phyloP scores from a whole-genome alignment of 2,888 invertebrate species.

The Desoria tigrina region DNA sequence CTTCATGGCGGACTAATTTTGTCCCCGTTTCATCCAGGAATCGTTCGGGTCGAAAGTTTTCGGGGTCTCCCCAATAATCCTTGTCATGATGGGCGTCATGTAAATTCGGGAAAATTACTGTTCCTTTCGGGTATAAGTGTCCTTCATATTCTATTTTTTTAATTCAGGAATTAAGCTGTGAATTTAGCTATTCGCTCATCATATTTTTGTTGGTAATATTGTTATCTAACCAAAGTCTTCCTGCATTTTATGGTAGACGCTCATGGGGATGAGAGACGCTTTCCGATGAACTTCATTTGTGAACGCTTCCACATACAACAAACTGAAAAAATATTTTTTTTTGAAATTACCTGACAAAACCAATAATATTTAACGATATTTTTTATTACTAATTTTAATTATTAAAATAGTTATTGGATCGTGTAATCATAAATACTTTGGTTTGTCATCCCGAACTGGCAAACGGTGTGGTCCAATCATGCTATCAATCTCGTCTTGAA shows the following conservation, averaged over 20 bases:
- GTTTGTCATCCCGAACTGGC: slow-evolving; percentile 28
- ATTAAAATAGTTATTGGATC: not conserved
- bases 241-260: slow-evolving; percentile 63
- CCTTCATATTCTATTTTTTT: slow-evolving; percentile 2
- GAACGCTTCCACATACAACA: slow-evolving; percentile 67
- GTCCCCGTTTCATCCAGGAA: slow-evolving; percentile 29
- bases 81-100: slow-evolving; percentile 7
- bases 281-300: slow-evolving; percentile 65
- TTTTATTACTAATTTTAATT: too few species aligned
- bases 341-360: too few species aligned
- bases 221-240: slow-evolving; percentile 57
- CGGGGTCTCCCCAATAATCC: slow-evolving; percentile 23
- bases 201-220: too few species aligned
- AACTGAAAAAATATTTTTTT: slow-evolving; percentile 57
- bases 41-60: slow-evolving; percentile 36
- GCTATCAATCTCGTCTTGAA: slow-evolving; percentile 32
- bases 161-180: too few species aligned
- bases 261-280: slow-evolving; percentile 65
- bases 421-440: slow-evolving; percentile 19
- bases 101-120: slow-evolving; percentile 6
- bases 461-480: slow-evolving; percentile 29
- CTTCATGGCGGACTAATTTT: slow-evolving; percentile 16
- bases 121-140: not conserved
- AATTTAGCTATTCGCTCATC: too few species aligned
- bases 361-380: too few species aligned